These are phyloP conservation scores for Hypsibius dujardini DNA, from an alignment of 1,140 invertebrate species.

Conservation along the genomic window DNA sequence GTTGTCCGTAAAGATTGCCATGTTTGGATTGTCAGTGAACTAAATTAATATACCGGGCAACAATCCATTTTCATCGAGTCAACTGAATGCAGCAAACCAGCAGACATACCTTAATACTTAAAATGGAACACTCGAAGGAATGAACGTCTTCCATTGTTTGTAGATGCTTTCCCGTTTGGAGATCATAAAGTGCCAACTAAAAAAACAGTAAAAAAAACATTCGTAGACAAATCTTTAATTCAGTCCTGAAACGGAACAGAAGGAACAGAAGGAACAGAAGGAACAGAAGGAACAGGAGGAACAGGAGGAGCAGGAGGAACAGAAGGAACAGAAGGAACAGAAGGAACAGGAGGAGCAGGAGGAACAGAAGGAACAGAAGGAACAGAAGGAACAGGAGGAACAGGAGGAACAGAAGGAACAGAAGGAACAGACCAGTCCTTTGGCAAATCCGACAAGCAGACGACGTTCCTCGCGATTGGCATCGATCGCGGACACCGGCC, in stretches of 20 bases:
- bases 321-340: no score
- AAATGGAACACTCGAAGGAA: not conserved
- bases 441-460: constrained; percentile 10
- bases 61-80: not conserved
- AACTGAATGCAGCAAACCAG: not conserved
- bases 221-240: no score
- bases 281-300: no score
- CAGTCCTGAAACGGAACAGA: no score
- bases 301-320: no score
- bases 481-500: constrained; percentile 1
- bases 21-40: not conserved
- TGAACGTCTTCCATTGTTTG: not conserved
- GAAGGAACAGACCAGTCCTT: not conserved
- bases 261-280: no score
- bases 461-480: not conserved
- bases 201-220: no score
- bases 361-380: no score
- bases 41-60: not conserved
- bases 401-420: not conserved
- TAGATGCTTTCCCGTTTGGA: not conserved
- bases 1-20: constrained; percentile 7
- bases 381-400: no score
- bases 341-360: no score
- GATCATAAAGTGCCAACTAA: constrained; percentile 10
- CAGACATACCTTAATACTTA: not conserved